These are phyloP conservation scores for Zapornia atra DNA, from an alignment of 2,113 vertebrate species.

Conservation along the genomic window DNA sequence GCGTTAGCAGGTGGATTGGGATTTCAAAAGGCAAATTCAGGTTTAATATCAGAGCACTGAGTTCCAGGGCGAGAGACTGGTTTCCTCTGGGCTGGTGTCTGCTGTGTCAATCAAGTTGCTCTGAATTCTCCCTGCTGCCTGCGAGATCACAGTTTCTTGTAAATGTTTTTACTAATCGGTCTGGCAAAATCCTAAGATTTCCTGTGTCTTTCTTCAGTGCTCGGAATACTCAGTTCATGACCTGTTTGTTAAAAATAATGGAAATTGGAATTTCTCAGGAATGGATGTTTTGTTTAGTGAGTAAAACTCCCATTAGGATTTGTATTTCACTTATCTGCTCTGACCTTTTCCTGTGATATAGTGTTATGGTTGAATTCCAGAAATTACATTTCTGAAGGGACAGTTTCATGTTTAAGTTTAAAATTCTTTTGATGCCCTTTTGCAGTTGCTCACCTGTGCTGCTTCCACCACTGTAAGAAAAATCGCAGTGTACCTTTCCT, in stretches of 20 bases:
- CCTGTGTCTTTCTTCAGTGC: neutral
- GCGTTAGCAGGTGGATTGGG: neutral
- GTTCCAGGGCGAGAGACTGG: neutral
- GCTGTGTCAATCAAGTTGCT: neutral
- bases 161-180: constrained; percentile 15
- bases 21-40: neutral
- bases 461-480: neutral
- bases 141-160: constrained; percentile 48
- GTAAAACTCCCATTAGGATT: neutral
- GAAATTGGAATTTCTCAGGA: constrained; percentile 13
- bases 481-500: neutral
- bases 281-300: neutral
- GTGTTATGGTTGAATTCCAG: neutral
- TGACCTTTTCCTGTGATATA: neutral
- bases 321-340: neutral
- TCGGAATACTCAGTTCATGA: constrained; percentile 47
- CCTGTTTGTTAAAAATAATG: constrained; percentile 33
- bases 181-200: constrained; percentile 32
- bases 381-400: neutral
- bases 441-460: neutral
- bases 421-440: neutral
- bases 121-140: neutral
- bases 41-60: neutral
- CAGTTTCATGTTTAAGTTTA: neutral
- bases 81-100: neutral